phyloP scores from a whole-genome alignment of 2,888 invertebrate genomes.

The Buathra laborator region DNA sequence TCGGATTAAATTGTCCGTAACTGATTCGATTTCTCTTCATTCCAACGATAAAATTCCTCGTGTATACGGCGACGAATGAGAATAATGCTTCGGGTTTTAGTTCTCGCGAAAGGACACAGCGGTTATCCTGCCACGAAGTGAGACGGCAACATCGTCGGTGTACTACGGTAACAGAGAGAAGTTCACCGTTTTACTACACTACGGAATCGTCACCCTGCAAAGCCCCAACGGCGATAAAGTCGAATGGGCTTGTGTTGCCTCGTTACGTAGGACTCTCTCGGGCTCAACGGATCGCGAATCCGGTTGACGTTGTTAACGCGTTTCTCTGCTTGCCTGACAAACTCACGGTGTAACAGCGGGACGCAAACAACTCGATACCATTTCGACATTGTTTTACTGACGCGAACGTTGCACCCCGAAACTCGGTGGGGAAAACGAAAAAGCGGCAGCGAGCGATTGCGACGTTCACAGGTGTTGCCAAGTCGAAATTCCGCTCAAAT shows the following conservation, averaged over 20 bases:
- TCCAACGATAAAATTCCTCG: constrained; percentile 57
- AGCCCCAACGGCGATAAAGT: constrained; percentile 62
- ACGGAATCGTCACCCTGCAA: constrained; percentile 58
- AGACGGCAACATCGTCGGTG: constrained; percentile 25
- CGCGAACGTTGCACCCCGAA: not conserved
- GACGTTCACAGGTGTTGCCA: constrained; percentile 2
- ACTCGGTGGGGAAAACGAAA: not conserved
- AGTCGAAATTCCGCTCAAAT: constrained; percentile 31
- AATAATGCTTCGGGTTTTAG: constrained; percentile 1
- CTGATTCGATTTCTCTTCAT: constrained; percentile 67
- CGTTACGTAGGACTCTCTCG: constrained; percentile 49
- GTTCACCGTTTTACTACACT: constrained; percentile 57
- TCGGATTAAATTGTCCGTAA: constrained; percentile 68
- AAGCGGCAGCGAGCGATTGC: not conserved
- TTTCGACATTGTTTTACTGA: not conserved
- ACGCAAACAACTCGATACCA: not conserved
- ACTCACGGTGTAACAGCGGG: not conserved
- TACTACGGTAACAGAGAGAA: constrained; percentile 45
- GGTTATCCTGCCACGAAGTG: not conserved
- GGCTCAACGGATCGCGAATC: constrained; percentile 42
- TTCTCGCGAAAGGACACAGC: too few relatives aligned
- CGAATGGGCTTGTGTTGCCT: constrained; percentile 64
- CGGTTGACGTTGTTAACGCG: constrained; percentile 15
- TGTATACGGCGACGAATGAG: constrained; percentile 32
- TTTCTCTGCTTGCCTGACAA: constrained; percentile 25